Percentiles rank a stretch among this genome's conserved stretches.
Evolutionary conservation across 2,113 vertebrate genomes (phyloP).

Genomic region (Syngnathus scovelli): DNA sequence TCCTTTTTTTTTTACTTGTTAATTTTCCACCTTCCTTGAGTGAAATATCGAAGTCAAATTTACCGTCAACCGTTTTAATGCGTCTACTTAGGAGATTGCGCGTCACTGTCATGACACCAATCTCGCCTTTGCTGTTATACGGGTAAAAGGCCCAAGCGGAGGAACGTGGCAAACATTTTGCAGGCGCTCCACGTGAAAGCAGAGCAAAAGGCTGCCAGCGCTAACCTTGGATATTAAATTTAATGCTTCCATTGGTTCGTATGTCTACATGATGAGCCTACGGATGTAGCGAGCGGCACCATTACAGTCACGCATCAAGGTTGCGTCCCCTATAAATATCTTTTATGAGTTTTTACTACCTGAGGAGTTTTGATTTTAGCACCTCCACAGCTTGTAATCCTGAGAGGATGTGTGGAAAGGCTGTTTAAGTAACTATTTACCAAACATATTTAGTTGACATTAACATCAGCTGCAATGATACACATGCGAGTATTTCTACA

Average conservation of each 20-base stretch:
- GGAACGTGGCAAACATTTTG: neutral
- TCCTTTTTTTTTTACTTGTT: neutral
- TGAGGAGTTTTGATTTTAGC: neutral
- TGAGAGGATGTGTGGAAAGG: neutral
- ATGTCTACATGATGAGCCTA: neutral
- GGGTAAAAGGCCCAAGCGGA: neutral
- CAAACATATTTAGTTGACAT: no score
- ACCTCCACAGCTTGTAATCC: neutral
- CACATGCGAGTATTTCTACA: no score
- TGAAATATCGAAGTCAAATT: no score
- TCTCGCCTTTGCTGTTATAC: neutral
- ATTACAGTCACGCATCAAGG: neutral
- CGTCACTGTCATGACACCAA: neutral
- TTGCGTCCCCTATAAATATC: neutral
- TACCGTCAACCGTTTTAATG: neutral
- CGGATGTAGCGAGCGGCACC: neutral
- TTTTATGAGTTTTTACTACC: neutral
- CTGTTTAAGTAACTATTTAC: no score
- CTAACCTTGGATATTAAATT: neutral
- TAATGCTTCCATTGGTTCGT: neutral
- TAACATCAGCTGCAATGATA: no score
- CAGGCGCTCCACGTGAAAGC: neutral
- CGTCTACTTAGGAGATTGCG: neutral
- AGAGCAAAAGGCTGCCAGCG: neutral
- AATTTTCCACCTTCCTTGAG: neutral